phyloP scores from a whole-genome alignment of 1,140 invertebrate genomes.

The Camponotus pennsylvanicus region DNA sequence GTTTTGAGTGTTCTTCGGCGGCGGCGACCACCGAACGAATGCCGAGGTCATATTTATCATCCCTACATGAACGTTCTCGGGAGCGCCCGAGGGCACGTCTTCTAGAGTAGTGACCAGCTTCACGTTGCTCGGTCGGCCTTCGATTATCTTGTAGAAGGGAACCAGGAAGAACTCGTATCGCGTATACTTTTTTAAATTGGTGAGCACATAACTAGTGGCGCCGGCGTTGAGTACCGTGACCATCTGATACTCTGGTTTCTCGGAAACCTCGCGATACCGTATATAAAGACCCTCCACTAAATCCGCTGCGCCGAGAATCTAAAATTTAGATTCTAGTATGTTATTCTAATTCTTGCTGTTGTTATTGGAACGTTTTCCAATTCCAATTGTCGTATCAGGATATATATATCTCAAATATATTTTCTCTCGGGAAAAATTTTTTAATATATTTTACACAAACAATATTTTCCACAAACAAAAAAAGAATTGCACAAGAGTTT shows the following conservation, averaged over 20 bases:
- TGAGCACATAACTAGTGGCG: slow-evolving; percentile 89
- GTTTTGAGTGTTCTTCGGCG: slow-evolving; percentile 92
- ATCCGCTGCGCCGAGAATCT: slow-evolving; percentile 87
- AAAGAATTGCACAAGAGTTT: background rate
- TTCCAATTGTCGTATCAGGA: background rate
- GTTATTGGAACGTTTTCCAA: slow-evolving; percentile 27
- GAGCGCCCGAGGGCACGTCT: slow-evolving; percentile 91
- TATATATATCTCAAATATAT: background rate
- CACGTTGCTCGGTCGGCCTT: slow-evolving; percentile 93
- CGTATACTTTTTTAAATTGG: slow-evolving; percentile 93
- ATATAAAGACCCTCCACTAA: slow-evolving; percentile 96
- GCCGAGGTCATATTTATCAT: slow-evolving; percentile 94
- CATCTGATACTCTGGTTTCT: slow-evolving; percentile 90
- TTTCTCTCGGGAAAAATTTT: background rate
- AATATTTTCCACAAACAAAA: too few species aligned
- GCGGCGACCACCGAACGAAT: slow-evolving; percentile 93
- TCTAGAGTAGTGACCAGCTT: slow-evolving; percentile 90
- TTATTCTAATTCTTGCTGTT: slow-evolving; percentile 45
- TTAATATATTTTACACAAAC: too few species aligned
- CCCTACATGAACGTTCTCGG: slow-evolving; percentile 93
- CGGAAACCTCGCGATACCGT: slow-evolving; percentile 93
- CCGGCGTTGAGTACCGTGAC: slow-evolving; percentile 90
- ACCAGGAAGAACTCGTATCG: slow-evolving; percentile 96
- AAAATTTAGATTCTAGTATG: slow-evolving; percentile 59
- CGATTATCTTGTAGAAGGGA: slow-evolving; percentile 94